Evolutionary conservation across 2,888 invertebrate species (phyloP).

Genomic region (Isotomurus palustris): DNA sequence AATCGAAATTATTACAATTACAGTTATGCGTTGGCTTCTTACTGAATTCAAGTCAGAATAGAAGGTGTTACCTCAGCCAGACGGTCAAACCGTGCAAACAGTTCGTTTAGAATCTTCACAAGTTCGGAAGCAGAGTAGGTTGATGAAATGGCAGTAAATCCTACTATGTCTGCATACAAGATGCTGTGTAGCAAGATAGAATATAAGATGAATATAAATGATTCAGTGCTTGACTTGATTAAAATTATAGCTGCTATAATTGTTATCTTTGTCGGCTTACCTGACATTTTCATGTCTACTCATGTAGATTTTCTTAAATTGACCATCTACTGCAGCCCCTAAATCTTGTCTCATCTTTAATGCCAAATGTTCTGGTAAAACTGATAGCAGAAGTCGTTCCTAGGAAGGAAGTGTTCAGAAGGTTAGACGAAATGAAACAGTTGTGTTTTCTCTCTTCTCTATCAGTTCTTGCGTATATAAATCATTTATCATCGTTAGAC

Average conservation of each 20-base stretch:
- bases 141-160: conserved; percentile 77
- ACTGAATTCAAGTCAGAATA: not conserved
- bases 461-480: not conserved
- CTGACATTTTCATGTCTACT: conserved; percentile 94
- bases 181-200: conserved; percentile 61
- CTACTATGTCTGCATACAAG: conserved; percentile 95
- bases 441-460: not conserved
- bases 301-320: conserved; percentile 97
- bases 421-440: not conserved
- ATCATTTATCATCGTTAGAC: conserved; percentile 19
- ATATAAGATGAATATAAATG: not conserved
- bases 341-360: conserved; percentile 80
- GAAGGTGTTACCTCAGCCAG: conserved; percentile 37
- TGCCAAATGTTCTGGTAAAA: conserved; percentile 91
- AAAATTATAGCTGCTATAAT: no score
- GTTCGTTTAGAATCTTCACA: conserved; percentile 55
- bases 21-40: no score
- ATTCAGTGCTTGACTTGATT: no score
- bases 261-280: conserved; percentile 57
- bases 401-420: conserved; percentile 58
- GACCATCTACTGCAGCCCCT: conserved; percentile 64
- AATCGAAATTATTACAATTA: not conserved
- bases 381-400: conserved; percentile 87
- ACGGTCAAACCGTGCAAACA: conserved; percentile 49
- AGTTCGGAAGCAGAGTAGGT: conserved; percentile 55